Percentiles rank a stretch among this genome's conserved stretches.
These are phyloP conservation scores for Cheilosia urbana DNA, from an alignment of 2,888 invertebrate species.

Conservation along the genomic window DNA sequence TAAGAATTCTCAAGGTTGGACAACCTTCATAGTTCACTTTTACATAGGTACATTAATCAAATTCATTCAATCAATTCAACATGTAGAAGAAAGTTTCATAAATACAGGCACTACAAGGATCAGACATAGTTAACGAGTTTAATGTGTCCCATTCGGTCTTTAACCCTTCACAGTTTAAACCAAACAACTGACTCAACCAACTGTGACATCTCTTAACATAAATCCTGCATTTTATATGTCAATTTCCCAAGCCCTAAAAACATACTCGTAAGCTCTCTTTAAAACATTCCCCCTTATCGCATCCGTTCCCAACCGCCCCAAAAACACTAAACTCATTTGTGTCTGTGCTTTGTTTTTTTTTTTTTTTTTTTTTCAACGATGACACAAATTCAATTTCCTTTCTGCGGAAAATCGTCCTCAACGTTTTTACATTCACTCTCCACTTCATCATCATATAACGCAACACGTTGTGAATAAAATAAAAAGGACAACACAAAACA, in stretches of 20 bases:
- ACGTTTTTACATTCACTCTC: slow-evolving; percentile 41
- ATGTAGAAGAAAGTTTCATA: too few relatives aligned
- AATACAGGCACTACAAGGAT: too few relatives aligned
- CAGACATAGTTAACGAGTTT: neutral
- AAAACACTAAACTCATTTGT: slow-evolving; percentile 58
- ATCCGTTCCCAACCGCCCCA: slow-evolving; percentile 38
- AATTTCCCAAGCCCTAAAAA: slow-evolving; percentile 59
- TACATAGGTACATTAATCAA: too few relatives aligned
- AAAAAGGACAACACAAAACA: slow-evolving; percentile 20
- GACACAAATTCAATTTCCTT: slow-evolving; percentile 71
- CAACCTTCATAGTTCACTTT: too few relatives aligned
- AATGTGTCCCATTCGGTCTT: neutral
- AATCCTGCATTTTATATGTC: slow-evolving; percentile 53
- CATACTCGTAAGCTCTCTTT: neutral
- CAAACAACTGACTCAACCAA: slow-evolving; percentile 19
- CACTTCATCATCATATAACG: slow-evolving; percentile 57
- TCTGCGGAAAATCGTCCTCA: slow-evolving; percentile 59
- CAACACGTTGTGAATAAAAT: slow-evolving; percentile 64
- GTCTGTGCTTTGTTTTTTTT: slow-evolving; percentile 7
- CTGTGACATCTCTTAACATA: slow-evolving; percentile 17
- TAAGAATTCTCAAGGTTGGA: too few relatives aligned
- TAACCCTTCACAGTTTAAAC: neutral
- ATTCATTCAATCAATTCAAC: too few relatives aligned
- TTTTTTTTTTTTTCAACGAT: neutral
- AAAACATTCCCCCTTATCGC: slow-evolving; percentile 22